Evolutionary conservation across 2,888 invertebrate genomes (phyloP), one percentile per base, ranked within the genome.

Genomic region (Tribolium freemani): DNA sequence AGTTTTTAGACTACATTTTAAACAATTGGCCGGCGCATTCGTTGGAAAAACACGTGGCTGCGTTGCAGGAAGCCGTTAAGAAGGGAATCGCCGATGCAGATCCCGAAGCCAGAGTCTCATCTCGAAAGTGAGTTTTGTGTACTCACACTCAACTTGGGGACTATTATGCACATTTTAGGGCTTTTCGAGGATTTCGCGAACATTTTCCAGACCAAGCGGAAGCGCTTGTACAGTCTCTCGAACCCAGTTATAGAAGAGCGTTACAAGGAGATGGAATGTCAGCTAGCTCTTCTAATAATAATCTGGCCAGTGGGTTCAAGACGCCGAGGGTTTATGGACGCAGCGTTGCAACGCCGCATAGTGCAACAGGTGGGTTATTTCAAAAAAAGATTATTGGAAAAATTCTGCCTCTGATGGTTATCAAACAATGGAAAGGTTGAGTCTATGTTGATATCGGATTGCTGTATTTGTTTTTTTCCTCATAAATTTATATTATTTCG

Each of bases 61-160:
- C 90, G 0, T 86, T 99, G 2, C 91, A 94, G 75, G 98, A 98
- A 77, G 93, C 95, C 0, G 91, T 99, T 13, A 91, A 93, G 73
- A 92, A 92, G 76, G 97, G 97, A 0, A 93, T 98, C 74, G 91
- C 93, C 1, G 99, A 99, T 89, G 98, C 99, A 0, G 99, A 99
- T 87, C 91, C 94, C 26, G 94, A 94, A 61, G 97, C 98, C 0
- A 88, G 99, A 78, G 92, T 92, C 6, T 90, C 90, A 80, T 93
- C 95, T 0, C 90, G 97, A 83, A 94, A 92, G 96, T 96, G 85
- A 86, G 88, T 83, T 31, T 51, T 54, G 10, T 26, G 21, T n/a
- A 16, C 16, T 16, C 5, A 48, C 38, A 50, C 31, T 38, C 10
- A 48, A 2, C 57, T 48, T 51, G 11, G 10, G 11, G 5, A n/a